Base-by-base conservation (phyloP, 2,888 invertebrate species). In the Heliconius aoede region DNA sequence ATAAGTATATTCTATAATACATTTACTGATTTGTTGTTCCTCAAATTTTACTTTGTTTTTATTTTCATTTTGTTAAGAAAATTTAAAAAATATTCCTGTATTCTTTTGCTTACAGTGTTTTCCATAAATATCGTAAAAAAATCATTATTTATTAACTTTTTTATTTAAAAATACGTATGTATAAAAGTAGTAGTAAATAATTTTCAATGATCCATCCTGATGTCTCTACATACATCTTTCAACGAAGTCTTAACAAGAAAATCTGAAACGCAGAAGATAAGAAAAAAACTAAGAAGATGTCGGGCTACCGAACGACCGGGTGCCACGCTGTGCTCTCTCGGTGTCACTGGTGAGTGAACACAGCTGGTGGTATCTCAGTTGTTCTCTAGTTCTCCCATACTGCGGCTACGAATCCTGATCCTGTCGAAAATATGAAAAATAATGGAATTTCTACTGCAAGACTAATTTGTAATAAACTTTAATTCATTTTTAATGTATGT, bases 321-420 rank as follows among this genome's bases (percentile, higher is more conserved):
- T 97, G 97, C 98, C 98, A 98, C 98, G 97, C 98, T 98, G 98
- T 97, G 98, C 97, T 98, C 97, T 96, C 98, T 97, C 96, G 92
- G 96, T 96, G 95, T 93, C 87, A 83, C 92, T 93, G 91, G 94
- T 95, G 95, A 97, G 98, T 98, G 98, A 98, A 98, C 98, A 98
- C 98, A 98, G 98, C 98, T 98, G 98, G 98, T 98, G 98, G 98
- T 98, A 98, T 98, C 98, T 98, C 98, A 98, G 98, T 98, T 95
- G 95, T 95, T 96, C 94, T 93, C 89, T 95, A 94, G 95, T 92
- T 90, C 91, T 87, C 86, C 89, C 86, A 78, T 78, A 75, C 78
- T 78, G n/a, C 75, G 61, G 26, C 28, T 40, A 74, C 46, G 68
- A 75, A 46, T n/a, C n/a, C n/a, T n/a, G 36, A 58, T 67, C 18